Conservation (phyloP, 2,113 vertebrate species). For the Oryzias woworae region DNA sequence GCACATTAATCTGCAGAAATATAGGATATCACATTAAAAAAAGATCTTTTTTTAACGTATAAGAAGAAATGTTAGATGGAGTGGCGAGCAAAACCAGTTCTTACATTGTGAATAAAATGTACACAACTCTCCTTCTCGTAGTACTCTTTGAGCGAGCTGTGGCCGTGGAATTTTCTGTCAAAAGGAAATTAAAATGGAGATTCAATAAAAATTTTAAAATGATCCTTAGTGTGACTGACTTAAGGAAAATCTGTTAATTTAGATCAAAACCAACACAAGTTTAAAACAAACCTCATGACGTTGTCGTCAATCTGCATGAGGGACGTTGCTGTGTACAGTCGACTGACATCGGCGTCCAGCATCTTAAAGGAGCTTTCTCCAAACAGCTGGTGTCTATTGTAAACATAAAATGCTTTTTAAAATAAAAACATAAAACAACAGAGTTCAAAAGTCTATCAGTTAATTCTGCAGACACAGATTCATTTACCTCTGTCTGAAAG, state of each 20-base stretch:
- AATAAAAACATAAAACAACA: neutral
- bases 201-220: neutral
- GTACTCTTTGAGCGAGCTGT: slow-evolving; percentile 93
- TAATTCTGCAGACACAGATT: too few relatives aligned
- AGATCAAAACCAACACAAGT: neutral
- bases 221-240: too few relatives aligned
- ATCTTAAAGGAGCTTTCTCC: slow-evolving; percentile 80
- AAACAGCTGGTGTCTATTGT: slow-evolving; percentile 86
- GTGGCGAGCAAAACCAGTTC: slow-evolving; percentile 15
- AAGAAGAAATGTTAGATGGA: neutral
- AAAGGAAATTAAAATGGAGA: slow-evolving; percentile 17
- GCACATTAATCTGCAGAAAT: slow-evolving; percentile 85
- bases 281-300: slow-evolving; percentile 87
- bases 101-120: slow-evolving; percentile 93
- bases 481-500: too few relatives aligned
- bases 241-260: too few relatives aligned
- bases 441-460: neutral
- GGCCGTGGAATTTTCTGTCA: slow-evolving; percentile 93
- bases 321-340: slow-evolving; percentile 93
- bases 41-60: neutral
- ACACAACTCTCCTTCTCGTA: slow-evolving; percentile 97
- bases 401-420: neutral
- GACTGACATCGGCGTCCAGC: slow-evolving; percentile 85
- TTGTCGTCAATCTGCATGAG: slow-evolving; percentile 98
- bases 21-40: neutral